phyloP scores from a whole-genome alignment of 1,140 invertebrate genomes.

The Drosophila kanapiae region DNA sequence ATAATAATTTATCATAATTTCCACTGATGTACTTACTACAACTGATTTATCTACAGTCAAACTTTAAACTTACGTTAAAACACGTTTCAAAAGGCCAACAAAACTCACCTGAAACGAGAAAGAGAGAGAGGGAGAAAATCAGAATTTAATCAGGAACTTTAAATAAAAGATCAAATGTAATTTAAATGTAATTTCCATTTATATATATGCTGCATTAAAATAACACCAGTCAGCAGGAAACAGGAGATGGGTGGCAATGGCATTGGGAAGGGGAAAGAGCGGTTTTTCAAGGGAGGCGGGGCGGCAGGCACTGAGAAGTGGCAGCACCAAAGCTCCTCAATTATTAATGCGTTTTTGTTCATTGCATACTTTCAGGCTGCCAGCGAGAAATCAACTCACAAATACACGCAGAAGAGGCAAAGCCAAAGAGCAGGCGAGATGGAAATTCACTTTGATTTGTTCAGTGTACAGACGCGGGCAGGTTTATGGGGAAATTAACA shows the following conservation, averaged over 20 bases:
- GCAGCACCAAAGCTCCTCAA: constrained; percentile 66
- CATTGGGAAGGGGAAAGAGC: not conserved
- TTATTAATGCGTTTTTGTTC: constrained; percentile 80
- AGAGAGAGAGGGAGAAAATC: constrained; percentile 29
- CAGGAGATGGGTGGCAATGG: not conserved
- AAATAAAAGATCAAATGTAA: constrained; percentile 62
- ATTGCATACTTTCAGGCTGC: constrained; percentile 78
- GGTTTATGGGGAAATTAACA: not conserved
- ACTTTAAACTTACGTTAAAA: constrained; percentile 54
- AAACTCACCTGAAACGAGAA: constrained; percentile 62
- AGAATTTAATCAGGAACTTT: constrained; percentile 31
- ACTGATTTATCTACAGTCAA: constrained; percentile 68
- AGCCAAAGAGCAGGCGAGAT: constrained; percentile 14
- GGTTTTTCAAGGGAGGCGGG: not conserved
- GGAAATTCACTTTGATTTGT: constrained; percentile 43
- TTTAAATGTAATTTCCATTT: constrained; percentile 71
- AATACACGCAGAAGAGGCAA: constrained; percentile 34
- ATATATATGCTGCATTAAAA: constrained; percentile 52
- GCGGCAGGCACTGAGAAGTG: constrained; percentile 23
- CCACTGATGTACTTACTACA: not conserved
- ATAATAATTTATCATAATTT: constrained; percentile 79
- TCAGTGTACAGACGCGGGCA: constrained; percentile 6
- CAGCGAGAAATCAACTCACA: constrained; percentile 66
- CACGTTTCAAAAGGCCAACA: constrained; percentile 6
- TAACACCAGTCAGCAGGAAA: constrained; percentile 24